These are phyloP conservation scores for Idris sp. DNA, from an alignment of 1,140 invertebrate genomes.

Conservation along the genomic window DNA sequence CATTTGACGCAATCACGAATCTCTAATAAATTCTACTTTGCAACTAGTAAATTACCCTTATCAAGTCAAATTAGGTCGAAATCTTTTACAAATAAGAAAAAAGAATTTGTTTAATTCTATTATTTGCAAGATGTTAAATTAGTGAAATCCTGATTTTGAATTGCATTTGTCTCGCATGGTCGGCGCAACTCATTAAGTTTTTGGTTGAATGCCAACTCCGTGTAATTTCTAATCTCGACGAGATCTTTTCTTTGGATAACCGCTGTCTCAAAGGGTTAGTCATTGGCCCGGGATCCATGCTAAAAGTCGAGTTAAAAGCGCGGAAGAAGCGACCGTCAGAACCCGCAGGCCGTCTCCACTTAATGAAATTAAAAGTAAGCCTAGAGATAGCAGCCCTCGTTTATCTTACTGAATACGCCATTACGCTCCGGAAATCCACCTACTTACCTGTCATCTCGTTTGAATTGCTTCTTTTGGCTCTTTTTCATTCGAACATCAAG, in stretches of 20 bases:
- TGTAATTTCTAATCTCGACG: slow-evolving; percentile 49
- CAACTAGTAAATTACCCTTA: too few relatives aligned
- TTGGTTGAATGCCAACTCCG: slow-evolving; percentile 70
- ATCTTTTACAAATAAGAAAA: too few relatives aligned
- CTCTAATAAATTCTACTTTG: too few relatives aligned
- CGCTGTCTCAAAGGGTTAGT: slow-evolving; percentile 69
- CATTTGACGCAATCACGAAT: too few relatives aligned
- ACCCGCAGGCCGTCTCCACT: slow-evolving; percentile 61
- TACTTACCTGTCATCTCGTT: slow-evolving; percentile 60
- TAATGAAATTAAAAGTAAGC: slow-evolving; percentile 76
- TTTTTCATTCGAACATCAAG: slow-evolving; percentile 4
- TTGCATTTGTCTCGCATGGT: slow-evolving; percentile 47
- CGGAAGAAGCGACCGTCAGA: slow-evolving; percentile 41
- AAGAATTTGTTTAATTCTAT: too few relatives aligned
- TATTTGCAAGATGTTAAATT: slow-evolving; percentile 24
- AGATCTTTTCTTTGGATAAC: slow-evolving; percentile 68
- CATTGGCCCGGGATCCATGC: slow-evolving; percentile 63
- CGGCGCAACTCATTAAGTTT: slow-evolving; percentile 69
- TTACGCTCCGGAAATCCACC: slow-evolving; percentile 59
- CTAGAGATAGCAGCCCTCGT: slow-evolving; percentile 67
- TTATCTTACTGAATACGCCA: slow-evolving; percentile 69
- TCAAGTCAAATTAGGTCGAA: slow-evolving; percentile 1
- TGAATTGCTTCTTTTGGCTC: slow-evolving; percentile 10
- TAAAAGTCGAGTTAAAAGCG: slow-evolving; percentile 60
- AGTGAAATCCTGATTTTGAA: slow-evolving; percentile 21